Percentiles rank a stretch among this genome's conserved stretches.
Evolutionary conservation across 53 echinoderm and acorn worm genomes (phyloP).

Genomic region (Stichopus horrens): DNA sequence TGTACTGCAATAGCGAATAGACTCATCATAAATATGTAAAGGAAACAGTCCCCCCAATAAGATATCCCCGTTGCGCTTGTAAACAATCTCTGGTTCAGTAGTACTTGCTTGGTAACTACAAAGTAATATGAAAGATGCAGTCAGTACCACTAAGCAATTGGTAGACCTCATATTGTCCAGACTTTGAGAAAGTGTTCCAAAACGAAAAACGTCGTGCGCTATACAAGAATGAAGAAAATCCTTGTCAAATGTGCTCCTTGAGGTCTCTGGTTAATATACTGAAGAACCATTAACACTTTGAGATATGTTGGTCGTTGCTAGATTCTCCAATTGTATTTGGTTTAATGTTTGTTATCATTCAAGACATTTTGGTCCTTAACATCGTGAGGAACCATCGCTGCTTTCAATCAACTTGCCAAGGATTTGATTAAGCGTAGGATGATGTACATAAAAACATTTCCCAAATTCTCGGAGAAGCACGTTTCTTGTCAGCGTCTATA

Average conservation of each 20-base stretch:
- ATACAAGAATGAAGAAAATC: no score
- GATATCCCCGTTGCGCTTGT: slow-evolving; percentile 73
- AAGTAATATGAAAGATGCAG: neutral
- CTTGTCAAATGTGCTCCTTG: no score
- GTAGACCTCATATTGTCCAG: no score
- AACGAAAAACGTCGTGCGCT: no score
- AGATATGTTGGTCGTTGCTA: neutral
- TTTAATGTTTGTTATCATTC: neutral
- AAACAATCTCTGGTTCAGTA: slow-evolving; percentile 58
- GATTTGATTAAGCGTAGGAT: no score
- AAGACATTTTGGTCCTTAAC: neutral
- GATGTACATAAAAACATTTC: neutral
- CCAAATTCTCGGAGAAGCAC: neutral
- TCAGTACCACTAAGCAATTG: neutral
- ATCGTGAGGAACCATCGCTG: neutral
- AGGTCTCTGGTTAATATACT: no score
- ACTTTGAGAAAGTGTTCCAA: no score
- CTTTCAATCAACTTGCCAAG: neutral
- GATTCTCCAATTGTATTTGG: neutral
- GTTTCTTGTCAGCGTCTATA: neutral
- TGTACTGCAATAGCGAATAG: slow-evolving; percentile 40
- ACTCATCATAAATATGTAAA: slow-evolving; percentile 65
- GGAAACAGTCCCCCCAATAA: slow-evolving; percentile 82
- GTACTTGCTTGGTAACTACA: neutral
- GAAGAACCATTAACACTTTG: no score